Percentiles rank a stretch among this genome's conserved stretches.
These are phyloP conservation scores for Ancistrus triradiatus DNA, from an alignment of 2,113 vertebrate genomes.

Conservation along the genomic window DNA sequence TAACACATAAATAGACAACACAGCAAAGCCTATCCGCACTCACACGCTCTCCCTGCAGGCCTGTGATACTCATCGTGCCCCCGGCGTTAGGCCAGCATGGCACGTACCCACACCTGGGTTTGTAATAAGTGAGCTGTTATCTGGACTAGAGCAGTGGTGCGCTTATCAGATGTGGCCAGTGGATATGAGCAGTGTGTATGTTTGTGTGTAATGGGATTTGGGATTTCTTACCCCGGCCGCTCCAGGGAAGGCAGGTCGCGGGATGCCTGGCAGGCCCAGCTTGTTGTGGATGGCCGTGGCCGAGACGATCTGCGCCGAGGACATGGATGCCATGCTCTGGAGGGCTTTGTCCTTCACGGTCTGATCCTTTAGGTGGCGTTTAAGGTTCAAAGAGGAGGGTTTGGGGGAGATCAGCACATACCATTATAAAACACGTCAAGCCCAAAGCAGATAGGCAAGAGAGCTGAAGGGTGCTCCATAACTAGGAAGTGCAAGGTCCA, in stretches of 20 bases:
- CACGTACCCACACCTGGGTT: slow-evolving; percentile 3
- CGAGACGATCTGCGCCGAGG: slow-evolving; percentile 98
- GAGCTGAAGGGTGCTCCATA: not conserved
- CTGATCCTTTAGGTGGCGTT: slow-evolving; percentile 92
- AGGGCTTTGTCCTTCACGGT: slow-evolving; percentile 99
- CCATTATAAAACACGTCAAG: slow-evolving; percentile 60
- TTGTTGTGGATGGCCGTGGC: slow-evolving; percentile 99
- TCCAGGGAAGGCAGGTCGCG: slow-evolving; percentile 92
- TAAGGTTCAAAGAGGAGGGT: slow-evolving; percentile 64
- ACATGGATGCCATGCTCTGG: slow-evolving; percentile 99
- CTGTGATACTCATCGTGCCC: slow-evolving; percentile 47
- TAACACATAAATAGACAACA: slow-evolving; percentile 55
- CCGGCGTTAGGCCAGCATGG: slow-evolving; percentile 28
- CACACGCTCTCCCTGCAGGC: slow-evolving; percentile 41
- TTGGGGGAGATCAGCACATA: slow-evolving; percentile 54
- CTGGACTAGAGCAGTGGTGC: slow-evolving; percentile 58
- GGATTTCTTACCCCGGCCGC: slow-evolving; percentile 87
- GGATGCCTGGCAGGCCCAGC: slow-evolving; percentile 95
- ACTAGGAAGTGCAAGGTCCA: not conserved
- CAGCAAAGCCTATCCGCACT: slow-evolving; percentile 36
- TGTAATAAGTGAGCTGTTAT: slow-evolving; percentile 53
- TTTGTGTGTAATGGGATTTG: slow-evolving; percentile 68
- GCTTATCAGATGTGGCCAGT: slow-evolving; percentile 65
- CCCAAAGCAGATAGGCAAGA: slow-evolving; percentile 31
- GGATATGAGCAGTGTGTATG: slow-evolving; percentile 54